Evolutionary conservation across 2,113 vertebrate genomes (phyloP), one percentile per base, ranked within the genome.

Genomic region (Nothobranchius kuhntae): DNA sequence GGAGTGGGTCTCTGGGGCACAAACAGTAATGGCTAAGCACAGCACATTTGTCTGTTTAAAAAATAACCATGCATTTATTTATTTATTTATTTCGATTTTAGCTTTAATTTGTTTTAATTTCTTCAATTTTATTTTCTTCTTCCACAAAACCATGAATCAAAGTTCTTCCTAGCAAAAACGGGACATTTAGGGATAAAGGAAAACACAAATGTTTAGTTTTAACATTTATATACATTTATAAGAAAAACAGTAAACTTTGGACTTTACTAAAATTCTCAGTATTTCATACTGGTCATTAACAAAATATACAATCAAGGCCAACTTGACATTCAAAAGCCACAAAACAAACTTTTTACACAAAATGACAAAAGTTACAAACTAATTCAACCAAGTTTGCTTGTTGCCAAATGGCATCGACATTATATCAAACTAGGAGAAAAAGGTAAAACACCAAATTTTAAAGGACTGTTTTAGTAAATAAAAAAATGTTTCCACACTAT

Each of bases 241-340:
- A 52, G 12, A 71, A 58, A 61, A n/a, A 10, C n/a, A 10, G 42
- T 45, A 68, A 53, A 61, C 15, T 30, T 51, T 17, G 63, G 69
- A 75, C 42, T 15, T 68, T 42, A 13, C 61, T 53, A 61, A 54
- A 66, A 58, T 59, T 40, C 15, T 42, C n/a, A 9, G 24, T 15
- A 42, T 8, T 17, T 11, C 74, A 24, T 59, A 75, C 44, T 78
- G 40, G 64, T 45, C 50, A 78, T 40, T 38, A 59, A 71, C 38
- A 71, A 61, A 21, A 76, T 71, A 57, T 61, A 81, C 80, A 78
- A 45, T 70, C 62, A 84, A 84, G 83, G 77, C 82, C 69, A 78
- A 60, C 76, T 54, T 55, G 2, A 76, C 48, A 53, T 46, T 53
- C 47, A 65, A 82, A 85, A 77, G 38, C 6, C 38, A 40, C 38